Conservation (phyloP, 2,888 invertebrate species). For the Eupithecia abbreviata region DNA sequence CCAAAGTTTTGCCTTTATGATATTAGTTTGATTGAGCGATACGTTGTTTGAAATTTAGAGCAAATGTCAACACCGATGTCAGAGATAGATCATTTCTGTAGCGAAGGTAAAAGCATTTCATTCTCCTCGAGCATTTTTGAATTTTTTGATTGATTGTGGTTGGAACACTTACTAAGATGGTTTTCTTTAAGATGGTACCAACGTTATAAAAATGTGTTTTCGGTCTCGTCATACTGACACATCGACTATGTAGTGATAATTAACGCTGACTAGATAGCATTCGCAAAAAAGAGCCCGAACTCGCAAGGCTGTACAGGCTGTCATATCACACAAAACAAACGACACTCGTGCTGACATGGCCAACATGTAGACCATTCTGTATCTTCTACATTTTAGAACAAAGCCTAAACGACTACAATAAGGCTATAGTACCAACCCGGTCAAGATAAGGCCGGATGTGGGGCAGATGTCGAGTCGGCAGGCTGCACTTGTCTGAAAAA, state of each 20-base stretch:
- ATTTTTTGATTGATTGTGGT: background rate
- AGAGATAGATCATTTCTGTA: background rate
- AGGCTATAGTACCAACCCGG: background rate
- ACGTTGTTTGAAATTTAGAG: background rate
- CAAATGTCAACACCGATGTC: background rate
- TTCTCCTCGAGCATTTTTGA: background rate
- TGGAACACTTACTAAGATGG: background rate
- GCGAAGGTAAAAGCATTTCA: background rate
- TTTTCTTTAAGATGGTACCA: too few species aligned
- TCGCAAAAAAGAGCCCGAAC: too few species aligned
- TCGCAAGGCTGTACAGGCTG: background rate
- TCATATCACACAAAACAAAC: background rate
- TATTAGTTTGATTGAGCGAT: background rate
- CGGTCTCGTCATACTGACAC: too few species aligned
- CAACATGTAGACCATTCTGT: background rate
- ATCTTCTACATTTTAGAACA: constrained; percentile 9
- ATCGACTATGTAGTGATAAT: too few species aligned
- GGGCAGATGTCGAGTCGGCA: constrained; percentile 42
- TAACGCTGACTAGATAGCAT: too few species aligned
- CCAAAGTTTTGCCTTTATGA: background rate
- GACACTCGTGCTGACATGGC: background rate
- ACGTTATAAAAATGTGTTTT: too few species aligned
- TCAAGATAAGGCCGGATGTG: constrained; percentile 60
- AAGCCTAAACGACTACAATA: constrained; percentile 12
- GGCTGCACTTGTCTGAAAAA: constrained; percentile 46